These are phyloP conservation scores for Nannoperca australis DNA, from an alignment of 2,797 vertebrate species.

Conservation along the genomic window DNA sequence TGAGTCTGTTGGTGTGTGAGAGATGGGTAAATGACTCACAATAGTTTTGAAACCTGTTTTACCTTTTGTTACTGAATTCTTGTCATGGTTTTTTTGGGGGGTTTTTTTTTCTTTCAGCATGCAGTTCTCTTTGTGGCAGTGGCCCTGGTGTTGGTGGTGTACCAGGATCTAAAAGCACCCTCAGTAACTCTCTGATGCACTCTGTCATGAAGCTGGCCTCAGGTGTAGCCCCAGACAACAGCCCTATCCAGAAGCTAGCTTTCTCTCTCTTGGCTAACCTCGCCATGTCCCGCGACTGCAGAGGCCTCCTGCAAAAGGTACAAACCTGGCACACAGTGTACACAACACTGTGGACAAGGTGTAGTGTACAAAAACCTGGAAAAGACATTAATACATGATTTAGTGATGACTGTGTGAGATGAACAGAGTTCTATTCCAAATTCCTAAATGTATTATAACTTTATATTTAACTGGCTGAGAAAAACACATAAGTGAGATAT, in stretches of 20 bases:
- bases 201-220: slow-evolving; percentile 91
- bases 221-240: slow-evolving; percentile 85
- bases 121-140: slow-evolving; percentile 88
- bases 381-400: neutral
- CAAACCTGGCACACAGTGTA: neutral
- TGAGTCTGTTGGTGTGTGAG: neutral
- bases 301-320: slow-evolving; percentile 94
- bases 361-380: neutral
- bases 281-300: slow-evolving; percentile 92
- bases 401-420: neutral
- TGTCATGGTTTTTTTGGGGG: neutral
- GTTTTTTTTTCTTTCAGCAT: slow-evolving; percentile 82
- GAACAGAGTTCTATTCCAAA: neutral
- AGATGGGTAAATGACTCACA: neutral
- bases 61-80: neutral
- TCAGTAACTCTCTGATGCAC: slow-evolving; percentile 88
- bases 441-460: neutral
- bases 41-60: neutral
- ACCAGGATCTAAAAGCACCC: slow-evolving; percentile 79
- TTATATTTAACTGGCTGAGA: neutral
- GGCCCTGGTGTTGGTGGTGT: slow-evolving; percentile 73
- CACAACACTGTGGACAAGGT: neutral
- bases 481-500: slow-evolving; percentile 15
- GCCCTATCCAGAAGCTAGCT: slow-evolving; percentile 85
- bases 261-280: slow-evolving; percentile 93